These are phyloP conservation scores for Diaphora mendica DNA, from an alignment of 2,888 invertebrate genomes.

Conservation along the genomic window DNA sequence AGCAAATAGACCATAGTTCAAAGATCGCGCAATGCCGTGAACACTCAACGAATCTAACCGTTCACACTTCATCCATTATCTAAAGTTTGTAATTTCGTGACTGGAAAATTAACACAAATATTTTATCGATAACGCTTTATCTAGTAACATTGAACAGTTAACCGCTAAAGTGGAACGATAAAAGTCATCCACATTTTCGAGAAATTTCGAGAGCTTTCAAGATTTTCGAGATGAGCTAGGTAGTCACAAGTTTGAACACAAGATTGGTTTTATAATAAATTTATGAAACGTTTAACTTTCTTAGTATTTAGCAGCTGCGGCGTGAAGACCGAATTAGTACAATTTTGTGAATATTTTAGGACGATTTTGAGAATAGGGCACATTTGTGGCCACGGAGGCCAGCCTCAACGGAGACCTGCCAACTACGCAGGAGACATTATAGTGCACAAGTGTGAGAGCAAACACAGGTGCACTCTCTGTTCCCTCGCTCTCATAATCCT, in stretches of 20 bases:
- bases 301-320: background rate
- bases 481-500: too few species aligned
- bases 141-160: background rate
- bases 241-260: background rate
- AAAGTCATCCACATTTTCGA: background rate
- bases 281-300: background rate
- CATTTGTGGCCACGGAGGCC: too few species aligned
- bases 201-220: background rate
- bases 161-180: background rate
- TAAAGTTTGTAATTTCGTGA: background rate
- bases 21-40: too few species aligned
- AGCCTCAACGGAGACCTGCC: too few species aligned
- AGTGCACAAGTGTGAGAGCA: too few species aligned
- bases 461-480: too few species aligned
- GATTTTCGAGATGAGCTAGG: background rate
- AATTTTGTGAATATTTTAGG: background rate
- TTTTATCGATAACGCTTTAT: background rate
- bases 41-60: too few species aligned
- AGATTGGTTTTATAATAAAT: constrained; percentile 1
- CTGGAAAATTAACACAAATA: background rate
- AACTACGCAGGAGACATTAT: too few species aligned
- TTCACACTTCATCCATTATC: background rate
- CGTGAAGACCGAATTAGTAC: background rate
- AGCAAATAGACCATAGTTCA: too few species aligned
- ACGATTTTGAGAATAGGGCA: background rate